Base-by-base conservation (phyloP, 2,888 invertebrate genomes). In the Netelia inedita region DNA sequence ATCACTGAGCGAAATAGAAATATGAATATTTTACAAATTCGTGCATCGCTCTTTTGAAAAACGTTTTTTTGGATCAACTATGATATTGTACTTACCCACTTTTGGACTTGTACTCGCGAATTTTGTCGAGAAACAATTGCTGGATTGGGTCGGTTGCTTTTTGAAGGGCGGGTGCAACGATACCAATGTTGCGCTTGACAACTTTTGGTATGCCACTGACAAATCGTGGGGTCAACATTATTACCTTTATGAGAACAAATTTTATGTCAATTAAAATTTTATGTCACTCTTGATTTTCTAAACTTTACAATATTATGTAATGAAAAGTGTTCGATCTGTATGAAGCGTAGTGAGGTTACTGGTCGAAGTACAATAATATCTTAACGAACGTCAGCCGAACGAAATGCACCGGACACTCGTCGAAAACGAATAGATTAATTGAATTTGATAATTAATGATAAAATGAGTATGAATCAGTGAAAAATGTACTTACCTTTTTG, bases 91-190 rank as follows among this genome's bases (percentile, higher is more conserved):
- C 96, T 95, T 95, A 98, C 98, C 95, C 94, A 95, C 97, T 97
- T 94, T 98, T 98, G 89, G 96, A 95, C 92, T 96, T 97, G 95
- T 98, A 99, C 94, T 98, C 98, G 86, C 96, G 95, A 88, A 99
- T 95, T 96, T 99, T 98, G 88, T 98, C 98, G 55, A 99, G 93
- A 94, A 99, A 99, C 72, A 99, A 94, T 94, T 98, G 97, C 94
- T 99, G 99, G 91, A 99, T 98, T 3, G 99, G 98, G 93, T 99
- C 99, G 1, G 95, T 94, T 1, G 96, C 96, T 93, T 97, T 97
- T 91, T 95, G 96, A 55, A 96, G 92, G 43, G 94, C 95, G 69
- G 96, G 96, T 61, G 96, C 96, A 71, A 96, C 94, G 66, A 97
- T 95, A 79, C 97, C 97, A 90, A 98, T 94, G 93, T 96, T 97